Percentiles rank a stretch among this genome's conserved stretches.
These are phyloP conservation scores for Eudyptes chrysolophus DNA, from an alignment of 2,113 vertebrate species.

Conservation along the genomic window DNA sequence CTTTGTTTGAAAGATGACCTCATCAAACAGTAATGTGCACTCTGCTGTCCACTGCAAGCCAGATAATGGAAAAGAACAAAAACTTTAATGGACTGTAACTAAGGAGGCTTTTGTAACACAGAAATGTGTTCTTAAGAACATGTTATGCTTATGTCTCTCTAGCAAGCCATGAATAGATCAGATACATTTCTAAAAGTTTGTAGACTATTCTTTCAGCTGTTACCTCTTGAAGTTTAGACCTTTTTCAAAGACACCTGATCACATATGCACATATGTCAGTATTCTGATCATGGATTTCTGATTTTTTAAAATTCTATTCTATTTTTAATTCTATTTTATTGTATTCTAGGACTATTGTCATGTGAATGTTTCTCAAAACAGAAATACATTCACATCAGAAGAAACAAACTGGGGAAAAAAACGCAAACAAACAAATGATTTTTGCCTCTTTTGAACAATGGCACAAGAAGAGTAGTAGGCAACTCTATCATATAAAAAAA, in stretches of 20 bases:
- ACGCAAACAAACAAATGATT: rapidly evolving
- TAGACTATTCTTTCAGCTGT: neutral
- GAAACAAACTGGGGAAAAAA: neutral
- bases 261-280: neutral
- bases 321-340: neutral
- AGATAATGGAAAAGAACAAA: neutral
- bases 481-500: neutral
- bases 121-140: neutral
- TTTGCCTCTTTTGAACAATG: neutral
- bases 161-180: neutral
- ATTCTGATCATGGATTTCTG: neutral
- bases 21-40: neutral
- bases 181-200: neutral
- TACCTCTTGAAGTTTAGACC: neutral
- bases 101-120: neutral
- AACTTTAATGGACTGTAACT: neutral
- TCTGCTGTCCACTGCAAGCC: neutral
- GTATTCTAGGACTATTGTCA: neutral
- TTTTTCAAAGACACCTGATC: neutral
- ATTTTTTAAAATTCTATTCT: neutral
- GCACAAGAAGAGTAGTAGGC: neutral
- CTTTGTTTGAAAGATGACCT: neutral
- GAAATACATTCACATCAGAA: neutral
- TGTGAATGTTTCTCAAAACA: neutral
- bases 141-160: neutral